Evolutionary conservation across 2,888 invertebrate genomes (phyloP), one percentile per base, ranked within the genome.

Genomic region (Mechanitis mazaeus): DNA sequence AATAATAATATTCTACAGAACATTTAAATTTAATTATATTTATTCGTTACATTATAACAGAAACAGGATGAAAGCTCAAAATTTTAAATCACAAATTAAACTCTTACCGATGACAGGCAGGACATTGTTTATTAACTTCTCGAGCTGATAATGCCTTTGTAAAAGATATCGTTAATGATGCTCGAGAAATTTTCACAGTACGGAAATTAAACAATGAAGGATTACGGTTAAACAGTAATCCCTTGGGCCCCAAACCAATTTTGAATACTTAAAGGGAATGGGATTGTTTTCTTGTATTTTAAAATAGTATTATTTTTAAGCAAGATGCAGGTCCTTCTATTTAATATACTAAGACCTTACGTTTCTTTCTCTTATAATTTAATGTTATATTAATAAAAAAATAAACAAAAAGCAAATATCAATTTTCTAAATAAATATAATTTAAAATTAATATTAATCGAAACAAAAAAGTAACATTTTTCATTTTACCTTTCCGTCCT

Each of bases 201-300:
- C 58, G 64, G 64, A 66, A 66, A 66, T 66, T 66, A 66, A 61
- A 66, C 64, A 66, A 64, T 64, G 58, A 56, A 55, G 57, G 54
- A 57, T 63, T 60, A 55, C 56, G 60, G 47, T 33, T 60, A 60
- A 33, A 56, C 33, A 50, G 20, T 45, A 53, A 56, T 3, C 50
- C 50, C 45, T 56, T 56, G 47, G 56, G 56, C 56, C 33, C 50
- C 38, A 45, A 33, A 56, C 45, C 45, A 55, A 59, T 59, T 35
- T 55, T 59, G 46, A 56, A 46, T 50, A 31, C 50, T 31, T 31
- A 7, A 50, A 50, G 31, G 50, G 31, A 31, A 50, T 50, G 3
- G 31, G 6, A 50, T 50, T 31, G 7, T 20, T 20, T 20, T 20
- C 20, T 20, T 20, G 20, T 20, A 20, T 20, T 20, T 20, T 20